Conservation (phyloP, 2,113 vertebrate genomes). For the Arothron firmamentum region DNA sequence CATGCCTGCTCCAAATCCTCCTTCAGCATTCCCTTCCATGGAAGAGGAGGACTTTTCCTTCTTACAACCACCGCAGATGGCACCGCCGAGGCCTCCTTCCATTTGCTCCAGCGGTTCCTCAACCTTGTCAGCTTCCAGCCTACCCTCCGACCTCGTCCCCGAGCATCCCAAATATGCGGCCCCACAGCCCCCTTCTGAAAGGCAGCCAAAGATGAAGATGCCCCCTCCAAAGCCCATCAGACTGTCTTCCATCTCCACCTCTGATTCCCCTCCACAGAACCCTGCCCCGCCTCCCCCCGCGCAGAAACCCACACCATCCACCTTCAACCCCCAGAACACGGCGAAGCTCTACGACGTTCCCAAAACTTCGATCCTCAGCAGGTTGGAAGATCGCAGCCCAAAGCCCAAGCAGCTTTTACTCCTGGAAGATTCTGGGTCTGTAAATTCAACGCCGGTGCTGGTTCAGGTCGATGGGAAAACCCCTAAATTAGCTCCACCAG, state of each 20-base stretch:
- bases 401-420: slow-evolving; percentile 65
- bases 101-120: slow-evolving; percentile 58
- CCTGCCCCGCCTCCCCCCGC: slow-evolving; percentile 49
- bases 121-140: slow-evolving; percentile 52
- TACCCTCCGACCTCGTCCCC: slow-evolving; percentile 18
- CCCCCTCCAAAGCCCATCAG: slow-evolving; percentile 72
- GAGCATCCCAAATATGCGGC: slow-evolving; percentile 59
- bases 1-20: slow-evolving; percentile 54
- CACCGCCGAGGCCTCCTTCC: slow-evolving; percentile 67
- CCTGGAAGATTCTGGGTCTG: slow-evolving; percentile 62
- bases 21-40: slow-evolving; percentile 29
- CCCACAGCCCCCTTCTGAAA: slow-evolving; percentile 60
- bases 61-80: slow-evolving; percentile 67
- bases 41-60: slow-evolving; percentile 50
- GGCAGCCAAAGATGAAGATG: slow-evolving; percentile 67
- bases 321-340: slow-evolving; percentile 75
- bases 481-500: slow-evolving; percentile 23
- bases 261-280: slow-evolving; percentile 48
- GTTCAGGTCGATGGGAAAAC: slow-evolving; percentile 44
- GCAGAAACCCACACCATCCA: slow-evolving; percentile 56
- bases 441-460: slow-evolving; percentile 24
- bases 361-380: slow-evolving; percentile 44
- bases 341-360: slow-evolving; percentile 68
- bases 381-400: slow-evolving; percentile 37
- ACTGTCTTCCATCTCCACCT: slow-evolving; percentile 62